Evolutionary conservation across 2,888 invertebrate genomes (phyloP), one percentile per base, ranked within the genome.

Genomic region (Byasa hedistus): DNA sequence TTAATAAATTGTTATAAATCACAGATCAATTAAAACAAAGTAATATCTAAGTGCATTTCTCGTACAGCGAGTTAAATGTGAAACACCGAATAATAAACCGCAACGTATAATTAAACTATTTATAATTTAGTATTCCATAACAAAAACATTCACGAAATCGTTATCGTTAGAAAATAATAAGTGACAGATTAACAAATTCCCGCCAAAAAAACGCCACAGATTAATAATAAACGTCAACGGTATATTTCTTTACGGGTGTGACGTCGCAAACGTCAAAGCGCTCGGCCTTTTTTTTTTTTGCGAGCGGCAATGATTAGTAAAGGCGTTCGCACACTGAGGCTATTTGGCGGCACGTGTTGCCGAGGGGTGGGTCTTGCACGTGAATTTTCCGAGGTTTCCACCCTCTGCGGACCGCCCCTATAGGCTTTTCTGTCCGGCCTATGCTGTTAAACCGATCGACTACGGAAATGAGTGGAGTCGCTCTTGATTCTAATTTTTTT

Each of bases 381-480:
- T 90, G 89, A 91, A 90, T 89, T 90, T 91, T 90, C 91, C 91
- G 86, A 90, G 87, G 91, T 91, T 91, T 87, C 91, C 91, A 91
- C 91, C 91, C 91, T 86, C 87, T 78, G 81, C 90, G 91, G 90
- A 89, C 91, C 91, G 91, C 91, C 91, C 91, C 91, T 91, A 88
- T 91, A 91, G 91, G 91, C 91, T 91, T 91, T 91, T 91, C 91
- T 91, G 91, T 90, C 90, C 91, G 86, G 91, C 91, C 91, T 91
- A 91, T 90, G 88, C 89, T 86, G 90, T 89, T 91, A 87, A 89
- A 90, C 87, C 83, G 88, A 91, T 90, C 86, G 89, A 80, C 82
- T 87, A 81, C 69, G 68, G 81, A 77, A 72, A 71, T 72, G 70
- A 52, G 72, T 85, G 77, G 91, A 91, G 89, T 81, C 78, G 84